Conservation (phyloP, 2,888 invertebrate genomes). For the Chloroclystis v-ata region DNA sequence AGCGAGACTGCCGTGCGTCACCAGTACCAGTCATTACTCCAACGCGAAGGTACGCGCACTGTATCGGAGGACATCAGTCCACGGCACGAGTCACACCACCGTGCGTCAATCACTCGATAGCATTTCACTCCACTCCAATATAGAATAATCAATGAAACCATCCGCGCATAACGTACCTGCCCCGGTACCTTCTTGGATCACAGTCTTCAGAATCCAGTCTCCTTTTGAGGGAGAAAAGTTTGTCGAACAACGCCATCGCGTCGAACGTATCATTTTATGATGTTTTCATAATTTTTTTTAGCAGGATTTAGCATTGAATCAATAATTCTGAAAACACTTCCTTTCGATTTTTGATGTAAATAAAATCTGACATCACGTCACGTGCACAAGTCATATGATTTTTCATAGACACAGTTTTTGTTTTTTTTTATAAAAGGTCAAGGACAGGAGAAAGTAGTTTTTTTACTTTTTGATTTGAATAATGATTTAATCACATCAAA, state of each 20-base stretch:
- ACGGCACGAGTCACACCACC: slow-evolving; percentile 35
- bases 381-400: slow-evolving; percentile 75
- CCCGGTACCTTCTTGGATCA: slow-evolving; percentile 64
- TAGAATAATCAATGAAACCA: slow-evolving; percentile 60
- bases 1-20: slow-evolving; percentile 45
- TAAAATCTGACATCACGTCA: slow-evolving; percentile 62
- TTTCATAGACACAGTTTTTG: slow-evolving; percentile 52
- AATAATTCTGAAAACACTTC: slow-evolving; percentile 40
- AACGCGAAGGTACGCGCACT: slow-evolving; percentile 40
- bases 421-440: slow-evolving; percentile 41
- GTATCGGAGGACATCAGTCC: slow-evolving; percentile 33
- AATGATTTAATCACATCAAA: too few relatives aligned
- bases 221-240: slow-evolving; percentile 82
- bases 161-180: slow-evolving; percentile 67
- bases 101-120: slow-evolving; percentile 51
- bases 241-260: slow-evolving; percentile 86
- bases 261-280: slow-evolving; percentile 55
- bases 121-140: slow-evolving; percentile 50
- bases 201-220: slow-evolving; percentile 63
- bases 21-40: slow-evolving; percentile 41
- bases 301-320: slow-evolving; percentile 14
- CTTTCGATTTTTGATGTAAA: slow-evolving; percentile 38
- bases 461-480: too few relatives aligned
- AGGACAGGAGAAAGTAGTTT: slow-evolving; percentile 32
- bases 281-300: slow-evolving; percentile 38